phyloP scores from a whole-genome alignment of 2,113 vertebrate genomes.

The Sprattus sprattus region DNA sequence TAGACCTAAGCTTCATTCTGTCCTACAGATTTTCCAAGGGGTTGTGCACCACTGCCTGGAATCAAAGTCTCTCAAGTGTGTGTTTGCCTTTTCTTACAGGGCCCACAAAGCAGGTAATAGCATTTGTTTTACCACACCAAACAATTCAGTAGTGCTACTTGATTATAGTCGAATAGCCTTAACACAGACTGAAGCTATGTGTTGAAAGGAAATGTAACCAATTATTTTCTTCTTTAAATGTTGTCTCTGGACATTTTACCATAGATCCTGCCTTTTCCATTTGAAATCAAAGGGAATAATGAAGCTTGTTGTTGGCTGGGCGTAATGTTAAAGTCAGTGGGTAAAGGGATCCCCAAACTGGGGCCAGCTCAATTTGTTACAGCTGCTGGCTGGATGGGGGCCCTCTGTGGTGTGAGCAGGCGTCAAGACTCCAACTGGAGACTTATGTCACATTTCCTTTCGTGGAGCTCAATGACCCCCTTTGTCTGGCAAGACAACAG shows the following conservation, averaged over 20 bases:
- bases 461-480: not conserved
- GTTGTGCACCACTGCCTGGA: conserved; percentile 83
- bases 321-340: not conserved
- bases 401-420: not conserved
- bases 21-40: conserved; percentile 80
- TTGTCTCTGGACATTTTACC: not conserved
- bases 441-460: conserved; percentile 2
- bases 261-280: not conserved
- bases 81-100: conserved; percentile 84
- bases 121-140: not conserved
- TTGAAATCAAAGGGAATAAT: not conserved
- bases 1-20: not conserved
- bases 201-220: not conserved
- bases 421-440: not conserved
- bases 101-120: conserved; percentile 69
- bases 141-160: not conserved
- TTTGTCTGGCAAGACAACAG: not conserved
- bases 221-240: not conserved
- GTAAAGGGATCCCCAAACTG: not conserved
- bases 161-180: not conserved
- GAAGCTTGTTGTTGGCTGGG: not conserved
- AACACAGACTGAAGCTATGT: not conserved
- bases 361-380: conserved; percentile 1
- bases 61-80: conserved; percentile 80
- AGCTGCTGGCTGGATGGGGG: not conserved